A percentile compares a stretch with the other conserved stretches of the same genome.
phyloP scores from a whole-genome alignment of 2,797 vertebrate species.

The Todus mexicanus region DNA sequence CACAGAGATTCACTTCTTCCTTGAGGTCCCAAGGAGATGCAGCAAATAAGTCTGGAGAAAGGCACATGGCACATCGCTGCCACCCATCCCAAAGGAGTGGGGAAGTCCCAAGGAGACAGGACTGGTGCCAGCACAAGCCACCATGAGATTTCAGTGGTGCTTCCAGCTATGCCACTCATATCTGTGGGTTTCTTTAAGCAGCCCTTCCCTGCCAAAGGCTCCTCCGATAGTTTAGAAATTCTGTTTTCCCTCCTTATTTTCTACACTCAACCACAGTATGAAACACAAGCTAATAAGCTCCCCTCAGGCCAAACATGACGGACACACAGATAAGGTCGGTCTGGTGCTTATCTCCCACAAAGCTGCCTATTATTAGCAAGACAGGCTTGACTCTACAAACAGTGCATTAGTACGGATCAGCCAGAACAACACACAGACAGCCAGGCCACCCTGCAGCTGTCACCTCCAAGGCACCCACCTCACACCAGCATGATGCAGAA shows the following conservation, averaged over 20 bases:
- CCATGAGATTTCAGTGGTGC: not conserved
- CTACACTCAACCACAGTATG: too few relatives aligned
- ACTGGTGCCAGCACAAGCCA: not conserved
- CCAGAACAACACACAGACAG: not conserved
- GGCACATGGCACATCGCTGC: fast-evolving
- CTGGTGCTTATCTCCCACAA: not conserved
- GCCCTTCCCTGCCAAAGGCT: not conserved
- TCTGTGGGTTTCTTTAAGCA: not conserved
- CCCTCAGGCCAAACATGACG: fast-evolving
- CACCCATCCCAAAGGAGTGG: too few relatives aligned
- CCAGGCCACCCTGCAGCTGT: not conserved
- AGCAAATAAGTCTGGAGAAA: not conserved
- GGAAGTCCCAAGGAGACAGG: not conserved
- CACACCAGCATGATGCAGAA: fast-evolving
- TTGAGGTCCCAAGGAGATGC: not conserved
- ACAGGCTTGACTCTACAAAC: not conserved
- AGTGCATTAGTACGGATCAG: not conserved
- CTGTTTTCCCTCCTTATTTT: not conserved
- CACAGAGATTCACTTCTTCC: not conserved
- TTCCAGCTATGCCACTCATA: not conserved
- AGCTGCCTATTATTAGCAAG: constrained; percentile 3
- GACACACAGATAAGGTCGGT: not conserved
- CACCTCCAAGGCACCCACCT: not conserved
- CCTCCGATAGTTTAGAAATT: fast-evolving
- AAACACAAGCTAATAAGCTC: not conserved